Percentiles rank a stretch among this genome's conserved stretches.
These are phyloP conservation scores for Amblyopsis hoosieri DNA, from an alignment of 2,797 vertebrate genomes.

Conservation along the genomic window DNA sequence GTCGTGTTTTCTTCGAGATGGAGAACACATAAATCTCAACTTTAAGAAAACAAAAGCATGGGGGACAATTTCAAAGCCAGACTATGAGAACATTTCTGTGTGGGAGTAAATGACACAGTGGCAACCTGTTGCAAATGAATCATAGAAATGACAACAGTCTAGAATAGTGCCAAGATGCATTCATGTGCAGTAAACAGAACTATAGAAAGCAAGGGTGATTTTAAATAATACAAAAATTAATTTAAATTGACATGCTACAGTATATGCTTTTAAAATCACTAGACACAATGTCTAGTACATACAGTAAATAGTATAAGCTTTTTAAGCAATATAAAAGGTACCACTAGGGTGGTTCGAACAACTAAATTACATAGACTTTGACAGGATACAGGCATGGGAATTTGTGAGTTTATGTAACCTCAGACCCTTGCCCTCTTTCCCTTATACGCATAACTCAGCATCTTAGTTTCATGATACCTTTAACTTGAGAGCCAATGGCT, in stretches of 20 bases:
- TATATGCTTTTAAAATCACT: too few species aligned
- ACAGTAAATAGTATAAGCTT: too few species aligned
- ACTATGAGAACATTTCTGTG: conserved; percentile 47
- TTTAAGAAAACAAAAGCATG: conserved; percentile 13
- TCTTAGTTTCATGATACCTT: conserved; percentile 75
- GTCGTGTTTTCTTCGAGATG: too few species aligned
- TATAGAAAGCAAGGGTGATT: too few species aligned
- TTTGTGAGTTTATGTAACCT: conserved; percentile 53
- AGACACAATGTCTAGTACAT: too few species aligned
- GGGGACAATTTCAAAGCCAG: too few species aligned
- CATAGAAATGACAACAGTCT: conserved; percentile 50
- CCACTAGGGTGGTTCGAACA: conserved; percentile 4
- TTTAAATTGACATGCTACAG: too few species aligned
- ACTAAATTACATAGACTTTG: conserved; percentile 37
- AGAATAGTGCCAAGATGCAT: conserved; percentile 47
- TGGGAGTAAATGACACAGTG: conserved; percentile 62
- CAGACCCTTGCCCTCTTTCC: conserved; percentile 29
- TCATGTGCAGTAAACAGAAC: conserved; percentile 37
- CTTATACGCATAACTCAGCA: conserved; percentile 7
- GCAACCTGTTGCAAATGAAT: conserved; percentile 56
- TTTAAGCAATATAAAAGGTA: neutral
- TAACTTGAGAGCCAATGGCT: conserved; percentile 78
- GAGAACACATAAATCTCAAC: too few species aligned
- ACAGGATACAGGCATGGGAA: conserved; percentile 21
- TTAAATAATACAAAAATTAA: conserved; percentile 2